A percentile compares a stretch with the other conserved stretches of the same genome.
phyloP scores from a whole-genome alignment of 1,140 invertebrate genomes.

The Conopomorpha cramerella region DNA sequence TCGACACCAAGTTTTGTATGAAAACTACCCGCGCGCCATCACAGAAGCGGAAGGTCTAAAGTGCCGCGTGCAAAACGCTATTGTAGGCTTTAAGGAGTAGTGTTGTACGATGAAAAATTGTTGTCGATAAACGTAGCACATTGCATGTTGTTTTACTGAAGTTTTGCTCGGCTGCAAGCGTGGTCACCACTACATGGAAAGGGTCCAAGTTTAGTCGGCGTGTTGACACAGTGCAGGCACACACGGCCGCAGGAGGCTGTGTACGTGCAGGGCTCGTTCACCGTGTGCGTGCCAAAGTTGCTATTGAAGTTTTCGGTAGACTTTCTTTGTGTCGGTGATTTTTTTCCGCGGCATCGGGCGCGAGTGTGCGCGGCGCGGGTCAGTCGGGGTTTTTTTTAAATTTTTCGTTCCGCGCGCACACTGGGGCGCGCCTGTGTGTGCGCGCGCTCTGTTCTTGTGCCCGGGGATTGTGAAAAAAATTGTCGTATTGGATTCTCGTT shows the following conservation, averaged over 20 bases:
- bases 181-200: conserved; percentile 26
- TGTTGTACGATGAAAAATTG: no score
- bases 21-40: conserved; percentile 56
- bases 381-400: conserved; percentile 53
- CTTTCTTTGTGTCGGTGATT: conserved; percentile 59
- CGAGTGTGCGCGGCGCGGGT: conserved; percentile 48
- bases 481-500: conserved; percentile 50
- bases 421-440: conserved; percentile 22
- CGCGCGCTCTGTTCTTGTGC: conserved; percentile 52
- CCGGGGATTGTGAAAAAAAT: conserved; percentile 53
- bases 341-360: conserved; percentile 34
- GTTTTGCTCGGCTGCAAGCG: conserved; percentile 53
- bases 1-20: conserved; percentile 49
- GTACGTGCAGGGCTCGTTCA: conserved; percentile 19
- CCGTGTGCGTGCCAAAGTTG: conserved; percentile 47
- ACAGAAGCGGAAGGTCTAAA: no score
- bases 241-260: conserved; percentile 30
- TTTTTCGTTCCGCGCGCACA: conserved; percentile 40
- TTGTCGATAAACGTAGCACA: neutral
- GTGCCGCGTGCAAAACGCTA: no score
- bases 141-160: conserved; percentile 12
- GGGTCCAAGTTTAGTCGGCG: conserved; percentile 47
- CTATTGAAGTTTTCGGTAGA: conserved; percentile 55
- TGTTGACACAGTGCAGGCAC: conserved; percentile 33
- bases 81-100: no score